Base-by-base conservation (phyloP, 1,140 invertebrate species). In the Riptortus pedestris region DNA sequence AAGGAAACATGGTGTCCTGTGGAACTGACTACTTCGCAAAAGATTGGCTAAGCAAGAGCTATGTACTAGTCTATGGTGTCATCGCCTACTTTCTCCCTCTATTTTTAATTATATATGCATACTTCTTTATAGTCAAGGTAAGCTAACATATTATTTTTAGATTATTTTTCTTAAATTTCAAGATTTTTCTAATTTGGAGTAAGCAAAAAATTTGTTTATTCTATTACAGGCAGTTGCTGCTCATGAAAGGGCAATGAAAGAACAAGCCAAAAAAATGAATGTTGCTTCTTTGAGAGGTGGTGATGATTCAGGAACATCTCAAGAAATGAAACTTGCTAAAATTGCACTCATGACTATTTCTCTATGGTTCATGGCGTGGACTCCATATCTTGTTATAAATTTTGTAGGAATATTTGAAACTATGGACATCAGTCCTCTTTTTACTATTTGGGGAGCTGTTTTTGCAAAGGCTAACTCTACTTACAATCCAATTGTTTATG, bases 191-290 rank as follows among this genome's bases (percentile, higher is more conserved):
- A n/a, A n/a, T n/a, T n/a, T n/a, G n/a, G n/a, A n/a, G n/a, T n/a
- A n/a, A n/a, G n/a, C n/a, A n/a, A n/a, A n/a, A n/a, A n/a, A n/a
- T n/a, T n/a, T n/a, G n/a, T n/a, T n/a, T n/a, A n/a, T 5, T 24
- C 5, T 20, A 9, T 24, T 24, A 60, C 69, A 84, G 77, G 84
- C 88, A 55, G 87, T 91, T 18, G 79, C 83, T 24, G 83, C 84
- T 63, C 89, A 93, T 70, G 88, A 91, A 72, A 85, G 85, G 73
- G 78, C 80, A 47, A 90, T 92, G 85, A 75, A 84, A 60, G 86
- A 89, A 71, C 87, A 89, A 74, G 87, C 87, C 3, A 89, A 88
- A 74, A 89, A 89, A 74, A 90, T 89, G 87, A 89, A 89, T 71
- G 87, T 90, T 12, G 83, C 86, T 59, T 88, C 86, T 1, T 74